These are phyloP conservation scores for Lasioglossum leucozonium DNA, from an alignment of 2,888 invertebrate genomes.

Conservation along the genomic window DNA sequence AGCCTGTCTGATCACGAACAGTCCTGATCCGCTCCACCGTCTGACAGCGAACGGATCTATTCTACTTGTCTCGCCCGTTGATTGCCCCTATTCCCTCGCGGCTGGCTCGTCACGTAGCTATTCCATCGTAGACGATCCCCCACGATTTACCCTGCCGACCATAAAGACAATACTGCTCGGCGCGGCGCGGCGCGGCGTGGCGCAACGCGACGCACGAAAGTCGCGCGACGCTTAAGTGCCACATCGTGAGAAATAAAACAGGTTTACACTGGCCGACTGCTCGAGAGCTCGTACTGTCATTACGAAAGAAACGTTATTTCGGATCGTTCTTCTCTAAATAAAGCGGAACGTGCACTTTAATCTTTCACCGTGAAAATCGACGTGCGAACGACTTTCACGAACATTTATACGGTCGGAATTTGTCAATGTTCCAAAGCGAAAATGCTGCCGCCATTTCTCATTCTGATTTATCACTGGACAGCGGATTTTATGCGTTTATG, in stretches of 20 bases:
- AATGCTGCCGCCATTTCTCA: too few species aligned
- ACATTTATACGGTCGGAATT: too few species aligned
- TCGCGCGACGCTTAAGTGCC: not conserved
- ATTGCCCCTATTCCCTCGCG: not conserved
- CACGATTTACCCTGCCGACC: not conserved
- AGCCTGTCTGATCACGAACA: conserved; percentile 5
- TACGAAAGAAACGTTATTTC: not conserved
- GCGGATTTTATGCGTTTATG: too few species aligned
- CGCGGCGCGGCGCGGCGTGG: too few species aligned
- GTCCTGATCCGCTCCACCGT: not conserved
- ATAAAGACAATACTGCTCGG: not conserved
- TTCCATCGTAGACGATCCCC: not conserved
- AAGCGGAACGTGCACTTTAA: not conserved
- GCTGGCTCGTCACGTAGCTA: not conserved
- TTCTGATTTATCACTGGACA: too few species aligned
- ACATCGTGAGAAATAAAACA: not conserved
- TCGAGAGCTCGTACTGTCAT: not conserved
- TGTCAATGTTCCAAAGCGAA: too few species aligned
- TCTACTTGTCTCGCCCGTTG: conserved; percentile 3
- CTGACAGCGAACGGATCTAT: not conserved
- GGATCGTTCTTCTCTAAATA: not conserved
- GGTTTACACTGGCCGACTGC: not conserved
- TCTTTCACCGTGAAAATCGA: too few species aligned
- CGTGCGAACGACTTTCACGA: too few species aligned
- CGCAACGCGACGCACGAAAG: too few species aligned